Conservation (phyloP, 37 sponge, comb jelly and placozoan species). For the Ephydatia muelleri region DNA sequence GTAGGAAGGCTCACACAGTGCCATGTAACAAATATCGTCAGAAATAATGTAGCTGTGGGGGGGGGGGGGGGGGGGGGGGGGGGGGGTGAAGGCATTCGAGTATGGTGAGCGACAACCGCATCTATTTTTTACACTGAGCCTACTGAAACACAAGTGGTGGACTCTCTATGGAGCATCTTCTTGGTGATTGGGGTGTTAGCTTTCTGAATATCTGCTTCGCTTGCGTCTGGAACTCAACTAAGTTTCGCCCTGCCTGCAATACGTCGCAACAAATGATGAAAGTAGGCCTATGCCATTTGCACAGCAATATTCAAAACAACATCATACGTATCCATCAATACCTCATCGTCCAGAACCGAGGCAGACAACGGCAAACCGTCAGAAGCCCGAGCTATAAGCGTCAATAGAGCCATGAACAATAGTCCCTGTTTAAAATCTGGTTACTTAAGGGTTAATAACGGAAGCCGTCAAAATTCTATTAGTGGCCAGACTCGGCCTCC, state of each 20-base stretch:
- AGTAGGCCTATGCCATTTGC: too few species aligned
- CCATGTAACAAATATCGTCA: slow-evolving; percentile 85
- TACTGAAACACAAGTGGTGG: slow-evolving; percentile 92
- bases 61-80: not conserved
- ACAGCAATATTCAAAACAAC: too few species aligned
- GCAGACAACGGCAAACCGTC: slow-evolving; percentile 96
- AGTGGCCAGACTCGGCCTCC: too few species aligned
- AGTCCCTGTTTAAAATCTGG: not conserved
- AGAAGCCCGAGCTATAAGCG: slow-evolving; percentile 82
- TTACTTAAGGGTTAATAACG: not conserved
- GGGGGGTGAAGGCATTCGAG: not conserved
- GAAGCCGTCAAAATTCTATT: not conserved
- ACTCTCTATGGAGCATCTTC: slow-evolving; percentile 77
- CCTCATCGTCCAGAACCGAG: slow-evolving; percentile 83
- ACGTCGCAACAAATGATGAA: not conserved
- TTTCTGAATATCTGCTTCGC: slow-evolving; percentile 92
- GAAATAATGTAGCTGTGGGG: slow-evolving; percentile 73
- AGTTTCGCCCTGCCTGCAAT: slow-evolving; percentile 68
- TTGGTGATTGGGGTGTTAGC: slow-evolving; percentile 82
- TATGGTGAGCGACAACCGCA: not conserved
- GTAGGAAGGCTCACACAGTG: slow-evolving; percentile 84
- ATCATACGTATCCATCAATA: not conserved
- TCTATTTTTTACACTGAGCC: slow-evolving; percentile 11
- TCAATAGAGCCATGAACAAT: slow-evolving; percentile 88
- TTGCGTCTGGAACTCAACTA: slow-evolving; percentile 81